Conservation (phyloP, 2,888 invertebrate genomes). For the Phragmatobia fuliginosa region DNA sequence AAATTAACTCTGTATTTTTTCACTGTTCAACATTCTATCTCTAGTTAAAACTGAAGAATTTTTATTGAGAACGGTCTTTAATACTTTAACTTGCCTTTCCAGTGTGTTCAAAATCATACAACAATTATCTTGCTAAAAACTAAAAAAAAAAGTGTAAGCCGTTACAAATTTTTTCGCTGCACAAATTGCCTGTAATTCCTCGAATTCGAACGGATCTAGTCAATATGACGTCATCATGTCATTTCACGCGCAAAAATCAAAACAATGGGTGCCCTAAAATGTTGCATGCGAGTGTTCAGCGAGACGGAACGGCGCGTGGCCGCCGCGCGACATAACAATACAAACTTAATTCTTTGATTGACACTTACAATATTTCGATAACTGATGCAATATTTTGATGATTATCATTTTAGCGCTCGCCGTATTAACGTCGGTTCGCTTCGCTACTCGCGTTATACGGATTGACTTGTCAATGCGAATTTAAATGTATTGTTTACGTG, state of each 20-base stretch:
- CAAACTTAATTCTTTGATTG: constrained; percentile 86
- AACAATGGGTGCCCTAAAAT: constrained; percentile 76
- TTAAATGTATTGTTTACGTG: constrained; percentile 47
- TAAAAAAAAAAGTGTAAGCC: no score
- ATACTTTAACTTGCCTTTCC: background rate
- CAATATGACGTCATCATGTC: constrained; percentile 61
- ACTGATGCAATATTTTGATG: constrained; percentile 87
- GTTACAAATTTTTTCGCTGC: background rate
- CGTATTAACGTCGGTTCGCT: constrained; percentile 74
- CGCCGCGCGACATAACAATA: constrained; percentile 77
- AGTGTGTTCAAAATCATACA: background rate
- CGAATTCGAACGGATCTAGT: constrained; percentile 33
- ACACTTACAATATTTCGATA: constrained; percentile 87
- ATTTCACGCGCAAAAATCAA: constrained; percentile 76
- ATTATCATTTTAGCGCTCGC: constrained; percentile 75
- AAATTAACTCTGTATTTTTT: no score
- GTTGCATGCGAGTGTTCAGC: constrained; percentile 69
- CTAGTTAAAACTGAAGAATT: no score
- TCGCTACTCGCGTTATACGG: constrained; percentile 60
- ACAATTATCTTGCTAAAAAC: no score
- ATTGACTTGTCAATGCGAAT: constrained; percentile 57
- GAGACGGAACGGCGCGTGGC: constrained; percentile 65
- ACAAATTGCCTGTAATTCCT: constrained; percentile 10
- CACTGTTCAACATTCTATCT: no score
- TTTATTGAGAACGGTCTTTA: no score